Evolutionary conservation across 2,797 vertebrate genomes (phyloP).

Genomic region (Enteromius afrohamiltoni): DNA sequence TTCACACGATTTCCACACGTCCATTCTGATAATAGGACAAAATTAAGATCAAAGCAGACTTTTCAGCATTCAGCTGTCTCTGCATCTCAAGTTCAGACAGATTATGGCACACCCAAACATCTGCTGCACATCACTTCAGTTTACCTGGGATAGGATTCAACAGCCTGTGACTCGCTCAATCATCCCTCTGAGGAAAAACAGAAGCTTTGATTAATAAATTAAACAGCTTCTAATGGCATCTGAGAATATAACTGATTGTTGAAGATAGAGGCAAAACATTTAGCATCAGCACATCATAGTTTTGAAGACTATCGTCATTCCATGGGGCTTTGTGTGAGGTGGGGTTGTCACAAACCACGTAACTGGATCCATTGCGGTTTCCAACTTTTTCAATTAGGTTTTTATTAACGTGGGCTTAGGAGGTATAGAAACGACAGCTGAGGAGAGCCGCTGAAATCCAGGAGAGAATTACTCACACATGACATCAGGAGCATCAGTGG

Average conservation of each 20-base stretch:
- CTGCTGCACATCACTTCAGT: constrained; percentile 25
- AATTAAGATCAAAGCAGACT: constrained; percentile 19
- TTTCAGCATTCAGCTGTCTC: constrained; percentile 23
- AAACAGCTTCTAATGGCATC: constrained; percentile 1
- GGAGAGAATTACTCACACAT: constrained; percentile 71
- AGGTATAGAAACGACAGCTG: constrained; percentile 76
- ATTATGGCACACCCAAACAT: constrained; percentile 32
- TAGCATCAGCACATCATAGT: constrained; percentile 48
- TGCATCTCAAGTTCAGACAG: constrained; percentile 27
- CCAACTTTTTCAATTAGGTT: constrained; percentile 75
- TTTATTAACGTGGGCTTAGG: constrained; percentile 75
- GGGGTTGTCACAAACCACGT: constrained; percentile 68
- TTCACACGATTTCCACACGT: neutral
- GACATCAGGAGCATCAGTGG: constrained; percentile 69
- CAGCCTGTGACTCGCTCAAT: constrained; percentile 8
- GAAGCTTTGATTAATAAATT: constrained; percentile 5
- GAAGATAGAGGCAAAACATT: neutral
- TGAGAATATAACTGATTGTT: neutral
- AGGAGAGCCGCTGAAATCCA: constrained; percentile 58
- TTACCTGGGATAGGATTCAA: constrained; percentile 28
- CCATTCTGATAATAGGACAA: neutral
- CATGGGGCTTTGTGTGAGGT: constrained; percentile 67
- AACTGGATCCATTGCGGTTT: constrained; percentile 71
- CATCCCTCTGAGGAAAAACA: neutral
- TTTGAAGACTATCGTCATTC: constrained; percentile 61